Percentiles rank a stretch among this genome's conserved stretches.
Conservation (phyloP, 2,113 vertebrate genomes). For the Mus pahari region DNA sequence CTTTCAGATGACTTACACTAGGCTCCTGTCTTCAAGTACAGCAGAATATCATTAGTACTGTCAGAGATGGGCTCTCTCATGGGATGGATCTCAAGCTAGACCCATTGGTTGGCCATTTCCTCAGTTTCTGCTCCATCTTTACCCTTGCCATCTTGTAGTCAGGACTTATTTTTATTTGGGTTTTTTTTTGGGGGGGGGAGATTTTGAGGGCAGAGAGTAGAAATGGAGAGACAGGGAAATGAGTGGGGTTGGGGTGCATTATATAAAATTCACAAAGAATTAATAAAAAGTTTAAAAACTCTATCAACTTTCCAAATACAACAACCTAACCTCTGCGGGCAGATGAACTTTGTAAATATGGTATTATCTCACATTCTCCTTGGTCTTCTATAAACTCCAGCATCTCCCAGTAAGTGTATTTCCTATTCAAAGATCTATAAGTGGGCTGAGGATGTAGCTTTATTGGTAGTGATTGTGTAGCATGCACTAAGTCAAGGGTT, state of each 20-base stretch:
- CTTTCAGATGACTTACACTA: too few relatives aligned
- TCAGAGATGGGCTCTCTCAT: too few relatives aligned
- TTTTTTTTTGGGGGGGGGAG: not conserved
- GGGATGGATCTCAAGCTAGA: too few relatives aligned
- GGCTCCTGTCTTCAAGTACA: too few relatives aligned
- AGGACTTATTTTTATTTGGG: too few relatives aligned
- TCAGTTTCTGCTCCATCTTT: too few relatives aligned
- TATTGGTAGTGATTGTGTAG: not conserved
- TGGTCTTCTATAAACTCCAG: not conserved
- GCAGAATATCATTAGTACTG: too few relatives aligned
- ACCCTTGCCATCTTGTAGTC: too few relatives aligned
- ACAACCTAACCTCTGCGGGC: not conserved
- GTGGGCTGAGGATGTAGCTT: not conserved
- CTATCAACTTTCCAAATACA: not conserved
- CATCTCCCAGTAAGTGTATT: slow-evolving; percentile 25
- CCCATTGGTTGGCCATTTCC: too few relatives aligned
- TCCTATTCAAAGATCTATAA: not conserved
- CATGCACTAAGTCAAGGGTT: not conserved
- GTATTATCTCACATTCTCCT: slow-evolving; percentile 24
- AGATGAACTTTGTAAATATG: slow-evolving; percentile 41
- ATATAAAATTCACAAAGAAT: not conserved
- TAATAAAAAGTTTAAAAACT: not conserved
- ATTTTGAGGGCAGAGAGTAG: not conserved
- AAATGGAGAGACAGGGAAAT: not conserved
- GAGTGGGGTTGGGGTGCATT: not conserved